phyloP scores from a whole-genome alignment of 2,888 invertebrate species.

The Drosophila longiperda region DNA sequence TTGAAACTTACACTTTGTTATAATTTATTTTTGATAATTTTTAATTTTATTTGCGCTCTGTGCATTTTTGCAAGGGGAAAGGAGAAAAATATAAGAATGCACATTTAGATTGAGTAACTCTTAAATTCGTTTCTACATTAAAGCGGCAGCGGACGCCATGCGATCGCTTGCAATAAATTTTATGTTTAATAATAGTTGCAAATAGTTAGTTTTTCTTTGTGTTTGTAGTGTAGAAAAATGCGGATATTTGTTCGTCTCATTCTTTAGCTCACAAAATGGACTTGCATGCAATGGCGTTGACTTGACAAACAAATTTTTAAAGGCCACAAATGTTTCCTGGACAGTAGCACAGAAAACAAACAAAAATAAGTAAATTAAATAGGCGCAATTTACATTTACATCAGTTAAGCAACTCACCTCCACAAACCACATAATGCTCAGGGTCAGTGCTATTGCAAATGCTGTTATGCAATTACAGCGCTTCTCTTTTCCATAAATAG shows the following conservation, averaged over 20 bases:
- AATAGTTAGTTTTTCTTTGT: slow-evolving; percentile 15
- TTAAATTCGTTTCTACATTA: slow-evolving; percentile 70
- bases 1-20: slow-evolving; percentile 17
- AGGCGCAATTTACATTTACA: not conserved
- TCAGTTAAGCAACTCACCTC: slow-evolving; percentile 85
- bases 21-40: slow-evolving; percentile 18
- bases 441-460: slow-evolving; percentile 85
- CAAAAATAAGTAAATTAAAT: not conserved
- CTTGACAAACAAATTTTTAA: slow-evolving; percentile 83
- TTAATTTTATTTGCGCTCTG: slow-evolving; percentile 30
- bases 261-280: slow-evolving; percentile 87
- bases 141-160: slow-evolving; percentile 58
- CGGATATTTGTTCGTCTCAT: slow-evolving; percentile 88
- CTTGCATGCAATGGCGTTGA: slow-evolving; percentile 86
- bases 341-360: slow-evolving; percentile 48
- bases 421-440: slow-evolving; percentile 87
- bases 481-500: slow-evolving; percentile 87
- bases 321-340: slow-evolving; percentile 84
- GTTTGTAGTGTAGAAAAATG: slow-evolving; percentile 87
- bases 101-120: slow-evolving; percentile 51
- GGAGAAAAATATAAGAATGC: slow-evolving; percentile 44
- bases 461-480: slow-evolving; percentile 87
- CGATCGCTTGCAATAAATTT: slow-evolving; percentile 47
- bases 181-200: slow-evolving; percentile 35
- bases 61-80: slow-evolving; percentile 25